These are phyloP conservation scores for Hyperoplus immaculatus DNA, from an alignment of 2,797 vertebrate species.

Conservation along the genomic window DNA sequence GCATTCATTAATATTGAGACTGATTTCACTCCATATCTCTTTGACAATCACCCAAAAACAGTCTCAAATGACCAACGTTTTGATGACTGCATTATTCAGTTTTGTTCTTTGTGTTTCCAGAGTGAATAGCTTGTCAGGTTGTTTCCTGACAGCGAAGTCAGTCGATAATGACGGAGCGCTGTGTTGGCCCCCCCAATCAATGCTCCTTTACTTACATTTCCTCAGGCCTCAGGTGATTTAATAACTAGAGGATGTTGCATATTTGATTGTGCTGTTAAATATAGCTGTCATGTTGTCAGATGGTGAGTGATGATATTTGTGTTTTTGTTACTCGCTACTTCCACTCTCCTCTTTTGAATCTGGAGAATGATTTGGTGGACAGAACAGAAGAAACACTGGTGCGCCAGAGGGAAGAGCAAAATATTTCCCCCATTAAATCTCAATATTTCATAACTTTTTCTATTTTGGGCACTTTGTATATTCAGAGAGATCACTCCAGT, in stretches of 20 bases:
- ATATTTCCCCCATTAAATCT: slow-evolving; percentile 19
- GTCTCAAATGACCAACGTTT: slow-evolving; percentile 14
- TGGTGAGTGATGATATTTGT: slow-evolving; percentile 50
- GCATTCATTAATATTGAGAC: too few relatives aligned
- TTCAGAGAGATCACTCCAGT: slow-evolving; percentile 24
- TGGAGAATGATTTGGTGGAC: slow-evolving; percentile 14
- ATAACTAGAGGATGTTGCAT: slow-evolving; percentile 44
- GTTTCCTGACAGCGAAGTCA: slow-evolving; percentile 53
- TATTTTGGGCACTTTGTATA: slow-evolving; percentile 38
- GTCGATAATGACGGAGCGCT: slow-evolving; percentile 66
- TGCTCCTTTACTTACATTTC: slow-evolving; percentile 53
- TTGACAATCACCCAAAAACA: slow-evolving; percentile 21
- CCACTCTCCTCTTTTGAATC: slow-evolving; percentile 23
- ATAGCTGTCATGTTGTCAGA: slow-evolving; percentile 39
- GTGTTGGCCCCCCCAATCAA: slow-evolving; percentile 47
- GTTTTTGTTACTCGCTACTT: slow-evolving; percentile 20
- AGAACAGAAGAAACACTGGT: slow-evolving; percentile 31
- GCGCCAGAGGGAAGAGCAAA: slow-evolving; percentile 26
- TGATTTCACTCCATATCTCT: background rate
- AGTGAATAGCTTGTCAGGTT: slow-evolving; percentile 47
- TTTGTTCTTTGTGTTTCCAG: slow-evolving; percentile 41
- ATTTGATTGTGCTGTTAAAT: slow-evolving; percentile 53
- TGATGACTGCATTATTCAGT: slow-evolving; percentile 43
- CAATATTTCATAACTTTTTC: slow-evolving; percentile 52
- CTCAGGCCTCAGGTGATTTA: slow-evolving; percentile 36